Evolutionary conservation across 2,797 vertebrate genomes (phyloP).

Genomic region (Argyrosomus regius): DNA sequence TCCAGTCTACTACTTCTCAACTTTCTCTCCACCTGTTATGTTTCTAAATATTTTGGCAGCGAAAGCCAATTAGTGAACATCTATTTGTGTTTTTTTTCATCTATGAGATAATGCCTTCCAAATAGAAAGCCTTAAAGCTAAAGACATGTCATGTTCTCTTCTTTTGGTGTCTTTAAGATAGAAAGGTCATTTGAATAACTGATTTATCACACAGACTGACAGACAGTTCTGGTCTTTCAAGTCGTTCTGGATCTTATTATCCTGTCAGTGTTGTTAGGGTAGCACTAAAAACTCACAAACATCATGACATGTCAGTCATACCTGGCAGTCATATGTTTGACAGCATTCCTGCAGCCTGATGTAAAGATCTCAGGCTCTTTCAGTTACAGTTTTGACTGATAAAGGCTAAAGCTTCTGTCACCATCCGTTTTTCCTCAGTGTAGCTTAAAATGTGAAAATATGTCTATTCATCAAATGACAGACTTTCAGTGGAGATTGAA

Average conservation of each 20-base stretch:
- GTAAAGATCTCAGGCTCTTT: background rate
- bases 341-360: background rate
- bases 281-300: background rate
- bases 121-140: slow-evolving; percentile 1
- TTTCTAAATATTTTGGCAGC: slow-evolving; percentile 23
- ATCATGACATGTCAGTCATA: background rate
- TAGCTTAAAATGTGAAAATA: background rate
- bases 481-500: slow-evolving; percentile 1
- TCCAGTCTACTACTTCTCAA: slow-evolving; percentile 18
- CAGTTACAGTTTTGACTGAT: background rate
- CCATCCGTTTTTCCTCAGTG: background rate
- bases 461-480: slow-evolving; percentile 1
- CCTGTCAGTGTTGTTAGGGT: background rate
- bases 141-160: background rate
- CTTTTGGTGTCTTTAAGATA: background rate
- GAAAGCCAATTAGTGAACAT: slow-evolving; percentile 29
- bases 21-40: slow-evolving; percentile 36
- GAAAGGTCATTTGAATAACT: background rate
- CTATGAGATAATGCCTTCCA: slow-evolving; percentile 14
- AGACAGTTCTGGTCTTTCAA: background rate
- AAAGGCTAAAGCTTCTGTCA: slow-evolving; percentile 6
- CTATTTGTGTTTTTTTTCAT: slow-evolving; percentile 17
- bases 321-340: too few species aligned
- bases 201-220: background rate
- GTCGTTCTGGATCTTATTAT: background rate